Percentiles rank a stretch among this genome's conserved stretches.
phyloP scores from a whole-genome alignment of 2,797 vertebrate genomes.

The Periophthalmus magnuspinnatus region DNA sequence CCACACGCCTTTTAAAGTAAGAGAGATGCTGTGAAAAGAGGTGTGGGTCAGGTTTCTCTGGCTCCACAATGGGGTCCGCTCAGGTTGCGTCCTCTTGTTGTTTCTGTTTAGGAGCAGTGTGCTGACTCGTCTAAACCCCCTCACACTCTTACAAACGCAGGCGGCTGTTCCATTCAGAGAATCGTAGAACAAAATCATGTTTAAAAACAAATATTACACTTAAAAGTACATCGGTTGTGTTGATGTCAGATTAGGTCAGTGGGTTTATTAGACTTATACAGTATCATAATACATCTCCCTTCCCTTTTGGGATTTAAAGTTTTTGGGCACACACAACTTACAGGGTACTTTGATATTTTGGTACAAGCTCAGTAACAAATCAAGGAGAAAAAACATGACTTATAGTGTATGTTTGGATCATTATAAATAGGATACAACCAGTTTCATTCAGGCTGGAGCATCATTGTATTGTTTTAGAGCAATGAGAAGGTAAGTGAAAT shows the following conservation, averaged over 20 bases:
- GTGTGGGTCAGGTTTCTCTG: constrained; percentile 69
- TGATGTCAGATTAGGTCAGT: neutral
- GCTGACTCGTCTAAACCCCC: constrained; percentile 56
- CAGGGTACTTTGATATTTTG: too few relatives aligned
- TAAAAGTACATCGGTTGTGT: neutral
- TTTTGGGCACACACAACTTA: neutral
- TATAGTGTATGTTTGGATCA: too few relatives aligned
- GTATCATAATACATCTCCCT: neutral
- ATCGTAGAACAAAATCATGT: neutral
- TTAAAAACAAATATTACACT: neutral
- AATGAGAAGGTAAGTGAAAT: neutral
- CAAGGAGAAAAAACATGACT: too few relatives aligned
- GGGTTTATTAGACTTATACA: neutral
- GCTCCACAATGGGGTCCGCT: constrained; percentile 77
- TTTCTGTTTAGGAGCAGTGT: constrained; percentile 55
- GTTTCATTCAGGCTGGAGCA: too few relatives aligned
- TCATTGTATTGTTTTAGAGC: neutral
- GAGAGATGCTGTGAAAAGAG: constrained; percentile 73
- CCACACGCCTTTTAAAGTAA: constrained; percentile 81
- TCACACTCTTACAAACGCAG: constrained; percentile 15
- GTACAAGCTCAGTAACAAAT: too few relatives aligned
- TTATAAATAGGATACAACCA: too few relatives aligned
- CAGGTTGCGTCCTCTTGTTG: constrained; percentile 69
- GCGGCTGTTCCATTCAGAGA: constrained; percentile 7
- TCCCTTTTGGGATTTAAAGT: neutral